Evolutionary conservation across 2,888 invertebrate genomes (phyloP).

Genomic region (Rhopalosiphum nymphaeae): DNA sequence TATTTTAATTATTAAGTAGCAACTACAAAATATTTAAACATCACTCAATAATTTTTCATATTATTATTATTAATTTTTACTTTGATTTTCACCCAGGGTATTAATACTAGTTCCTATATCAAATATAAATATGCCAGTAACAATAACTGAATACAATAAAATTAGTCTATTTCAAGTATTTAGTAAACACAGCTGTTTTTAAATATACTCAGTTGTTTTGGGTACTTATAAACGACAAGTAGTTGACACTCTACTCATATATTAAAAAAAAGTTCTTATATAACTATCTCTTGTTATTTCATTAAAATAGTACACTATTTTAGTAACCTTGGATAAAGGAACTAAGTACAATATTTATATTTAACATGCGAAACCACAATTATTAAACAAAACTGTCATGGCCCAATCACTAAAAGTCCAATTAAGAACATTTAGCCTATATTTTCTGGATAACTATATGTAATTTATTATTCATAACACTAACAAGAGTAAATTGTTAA

Average conservation of each 20-base stretch:
- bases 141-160: background rate
- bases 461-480: conserved; percentile 55
- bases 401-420: conserved; percentile 43
- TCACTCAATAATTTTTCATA: background rate
- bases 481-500: conserved; percentile 59
- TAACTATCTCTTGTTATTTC: conserved; percentile 15
- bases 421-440: conserved; percentile 54
- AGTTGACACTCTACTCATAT: background rate
- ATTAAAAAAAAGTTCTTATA: background rate
- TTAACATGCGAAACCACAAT: background rate
- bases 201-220: background rate
- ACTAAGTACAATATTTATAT: conserved; percentile 32
- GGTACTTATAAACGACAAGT: background rate
- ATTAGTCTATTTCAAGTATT: background rate
- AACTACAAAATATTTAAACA: background rate
- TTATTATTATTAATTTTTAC: background rate
- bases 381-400: conserved; percentile 45
- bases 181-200: background rate
- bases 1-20: background rate
- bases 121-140: background rate
- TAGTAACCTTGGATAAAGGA: conserved; percentile 22
- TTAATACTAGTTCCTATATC: background rate
- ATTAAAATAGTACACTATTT: conserved; percentile 15
- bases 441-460: conserved; percentile 21
- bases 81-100: background rate